Percentiles rank a stretch among this genome's conserved stretches.
These are phyloP conservation scores for Eptesicus fuscus DNA, from an alignment of 2,113 vertebrate species.

Conservation along the genomic window DNA sequence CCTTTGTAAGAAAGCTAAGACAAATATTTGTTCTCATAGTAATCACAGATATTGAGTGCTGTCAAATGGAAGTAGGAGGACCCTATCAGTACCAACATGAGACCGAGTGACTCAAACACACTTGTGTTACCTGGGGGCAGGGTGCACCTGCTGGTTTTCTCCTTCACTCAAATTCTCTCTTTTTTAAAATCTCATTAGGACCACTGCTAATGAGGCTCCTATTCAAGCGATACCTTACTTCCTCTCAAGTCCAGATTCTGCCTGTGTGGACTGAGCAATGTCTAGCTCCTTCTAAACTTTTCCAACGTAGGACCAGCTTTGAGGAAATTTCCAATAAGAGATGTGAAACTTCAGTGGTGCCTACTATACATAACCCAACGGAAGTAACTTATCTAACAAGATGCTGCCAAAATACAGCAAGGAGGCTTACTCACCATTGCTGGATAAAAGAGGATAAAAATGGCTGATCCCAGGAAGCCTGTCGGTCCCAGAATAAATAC, in stretches of 20 bases:
- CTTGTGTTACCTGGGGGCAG: not conserved
- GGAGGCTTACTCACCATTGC: constrained; percentile 88
- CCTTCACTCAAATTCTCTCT: not conserved
- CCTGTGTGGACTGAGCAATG: not conserved
- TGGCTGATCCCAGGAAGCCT: constrained; percentile 91
- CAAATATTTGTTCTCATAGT: not conserved
- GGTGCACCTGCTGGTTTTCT: not conserved
- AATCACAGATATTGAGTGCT: fast-evolving
- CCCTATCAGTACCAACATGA: fast-evolving
- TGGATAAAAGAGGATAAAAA: constrained; percentile 96
- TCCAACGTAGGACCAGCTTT: not conserved
- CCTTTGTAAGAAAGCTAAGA: not conserved
- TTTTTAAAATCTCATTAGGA: not conserved
- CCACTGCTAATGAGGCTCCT: not conserved
- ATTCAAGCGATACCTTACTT: not conserved
- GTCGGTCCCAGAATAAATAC: constrained; percentile 92
- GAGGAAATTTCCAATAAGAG: constrained; percentile 10
- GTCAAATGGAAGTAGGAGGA: not conserved
- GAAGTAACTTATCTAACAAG: not conserved
- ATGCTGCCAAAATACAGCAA: not conserved
- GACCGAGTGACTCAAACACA: fast-evolving
- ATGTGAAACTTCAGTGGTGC: not conserved
- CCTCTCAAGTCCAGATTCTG: not conserved
- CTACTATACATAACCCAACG: not conserved
- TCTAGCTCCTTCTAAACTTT: not conserved